These are phyloP conservation scores for Dinothrombium tinctorium DNA, from an alignment of 1,140 invertebrate genomes.

Conservation along the genomic window DNA sequence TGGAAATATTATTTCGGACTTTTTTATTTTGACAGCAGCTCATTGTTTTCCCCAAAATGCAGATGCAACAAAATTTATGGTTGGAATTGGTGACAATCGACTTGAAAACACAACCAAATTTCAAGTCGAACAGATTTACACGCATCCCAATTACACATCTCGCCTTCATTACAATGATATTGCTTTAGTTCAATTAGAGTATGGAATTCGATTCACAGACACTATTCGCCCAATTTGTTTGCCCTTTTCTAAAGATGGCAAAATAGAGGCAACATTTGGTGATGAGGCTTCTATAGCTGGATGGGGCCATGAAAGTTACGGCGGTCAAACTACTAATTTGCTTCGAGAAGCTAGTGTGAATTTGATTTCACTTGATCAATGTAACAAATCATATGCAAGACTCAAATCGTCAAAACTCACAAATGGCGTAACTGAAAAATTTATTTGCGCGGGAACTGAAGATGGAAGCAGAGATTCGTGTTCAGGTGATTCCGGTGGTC, in stretches of 20 bases:
- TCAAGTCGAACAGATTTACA: conserved; percentile 7
- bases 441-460: conserved; percentile 49
- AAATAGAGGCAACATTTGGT: conserved; percentile 28
- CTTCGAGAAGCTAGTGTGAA: conserved; percentile 7
- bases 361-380: background rate
- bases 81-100: conserved; percentile 9
- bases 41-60: conserved; percentile 26
- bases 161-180: conserved; percentile 14
- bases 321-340: conserved; percentile 14
- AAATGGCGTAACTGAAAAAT: conserved; percentile 31
- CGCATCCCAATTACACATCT: conserved; percentile 12
- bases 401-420: conserved; percentile 9
- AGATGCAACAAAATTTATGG: background rate
- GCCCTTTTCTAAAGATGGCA: too few species aligned
- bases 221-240: conserved; percentile 12
- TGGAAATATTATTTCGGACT: conserved; percentile 60
- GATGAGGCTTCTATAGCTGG: conserved; percentile 44
- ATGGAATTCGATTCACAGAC: conserved; percentile 5
- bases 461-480: conserved; percentile 61
- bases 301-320: conserved; percentile 58
- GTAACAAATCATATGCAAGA: conserved; percentile 3
- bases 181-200: conserved; percentile 11
- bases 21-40: conserved; percentile 38
- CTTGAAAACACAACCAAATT: background rate
- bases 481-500: conserved; percentile 21